phyloP scores from a whole-genome alignment of 2,888 invertebrate genomes.

The Argyresthia albistria region DNA sequence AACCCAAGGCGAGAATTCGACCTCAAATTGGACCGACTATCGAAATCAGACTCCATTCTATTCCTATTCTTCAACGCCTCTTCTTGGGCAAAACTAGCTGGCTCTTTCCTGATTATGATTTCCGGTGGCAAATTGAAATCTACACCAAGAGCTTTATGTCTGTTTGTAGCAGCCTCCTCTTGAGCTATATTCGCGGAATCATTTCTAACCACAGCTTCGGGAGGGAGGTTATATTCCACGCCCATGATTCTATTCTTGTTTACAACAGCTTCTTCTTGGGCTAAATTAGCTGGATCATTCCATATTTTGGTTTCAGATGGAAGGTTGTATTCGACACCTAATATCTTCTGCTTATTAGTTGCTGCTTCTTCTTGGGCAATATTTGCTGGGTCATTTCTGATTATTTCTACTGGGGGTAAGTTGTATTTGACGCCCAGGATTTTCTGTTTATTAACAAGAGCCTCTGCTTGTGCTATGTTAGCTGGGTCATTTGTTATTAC shows the following conservation, averaged over 20 bases:
- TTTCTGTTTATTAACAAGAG: constrained; percentile 61
- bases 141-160: constrained; percentile 22
- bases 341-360: constrained; percentile 12
- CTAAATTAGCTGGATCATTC: constrained; percentile 10
- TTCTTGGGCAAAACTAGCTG: constrained; percentile 47
- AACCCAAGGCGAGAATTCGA: constrained; percentile 16
- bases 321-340: constrained; percentile 69
- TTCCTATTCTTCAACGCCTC: constrained; percentile 22
- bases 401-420: not conserved
- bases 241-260: constrained; percentile 17
- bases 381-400: constrained; percentile 16
- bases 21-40: constrained; percentile 32
- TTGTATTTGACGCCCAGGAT: constrained; percentile 54
- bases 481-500: constrained; percentile 2
- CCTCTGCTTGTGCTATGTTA: constrained; percentile 65
- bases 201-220: not conserved
- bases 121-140: constrained; percentile 33
- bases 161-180: constrained; percentile 36
- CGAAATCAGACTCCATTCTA: constrained; percentile 6
- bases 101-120: not conserved
- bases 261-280: constrained; percentile 14
- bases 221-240: constrained; percentile 34
- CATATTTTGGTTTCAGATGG: constrained; percentile 35
- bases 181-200: constrained; percentile 40
- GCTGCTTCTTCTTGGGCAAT: constrained; percentile 54